A percentile compares a stretch with the other conserved stretches of the same genome.
These are phyloP conservation scores for Tauraco hartlaubi DNA, from an alignment of 2,797 vertebrate species.

Conservation along the genomic window DNA sequence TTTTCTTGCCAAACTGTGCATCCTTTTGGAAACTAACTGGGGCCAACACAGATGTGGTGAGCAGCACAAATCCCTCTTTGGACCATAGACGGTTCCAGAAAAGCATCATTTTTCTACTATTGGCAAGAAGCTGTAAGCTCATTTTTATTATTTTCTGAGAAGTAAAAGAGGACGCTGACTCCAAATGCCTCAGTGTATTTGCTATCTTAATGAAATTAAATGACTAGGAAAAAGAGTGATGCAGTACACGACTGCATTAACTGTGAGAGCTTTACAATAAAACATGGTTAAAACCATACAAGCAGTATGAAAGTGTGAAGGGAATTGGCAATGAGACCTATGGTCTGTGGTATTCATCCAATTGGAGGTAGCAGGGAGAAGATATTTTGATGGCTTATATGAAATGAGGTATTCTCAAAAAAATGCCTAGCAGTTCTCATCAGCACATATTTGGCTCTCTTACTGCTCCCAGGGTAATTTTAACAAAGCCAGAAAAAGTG, in stretches of 20 bases:
- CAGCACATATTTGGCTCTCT: neutral
- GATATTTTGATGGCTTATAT: slow-evolving; percentile 2
- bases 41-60: slow-evolving; percentile 62
- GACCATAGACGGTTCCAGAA: slow-evolving; percentile 42
- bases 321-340: neutral
- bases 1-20: slow-evolving; percentile 45
- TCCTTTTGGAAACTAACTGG: slow-evolving; percentile 63
- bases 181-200: neutral
- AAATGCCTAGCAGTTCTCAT: neutral
- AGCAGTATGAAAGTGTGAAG: neutral
- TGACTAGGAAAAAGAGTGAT: neutral
- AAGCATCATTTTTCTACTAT: slow-evolving; percentile 15
- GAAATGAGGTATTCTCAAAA: neutral
- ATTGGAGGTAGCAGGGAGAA: neutral
- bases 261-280: neutral
- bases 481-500: neutral
- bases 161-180: neutral
- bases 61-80: slow-evolving; percentile 40
- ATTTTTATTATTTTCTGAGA: slow-evolving; percentile 44
- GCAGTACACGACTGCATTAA: neutral
- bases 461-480: neutral
- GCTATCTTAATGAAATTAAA: neutral
- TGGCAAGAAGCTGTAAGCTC: neutral
- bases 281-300: neutral
- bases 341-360: neutral